phyloP scores from a whole-genome alignment of 2,888 invertebrate genomes.

The Heteromyza rotundicornis region DNA sequence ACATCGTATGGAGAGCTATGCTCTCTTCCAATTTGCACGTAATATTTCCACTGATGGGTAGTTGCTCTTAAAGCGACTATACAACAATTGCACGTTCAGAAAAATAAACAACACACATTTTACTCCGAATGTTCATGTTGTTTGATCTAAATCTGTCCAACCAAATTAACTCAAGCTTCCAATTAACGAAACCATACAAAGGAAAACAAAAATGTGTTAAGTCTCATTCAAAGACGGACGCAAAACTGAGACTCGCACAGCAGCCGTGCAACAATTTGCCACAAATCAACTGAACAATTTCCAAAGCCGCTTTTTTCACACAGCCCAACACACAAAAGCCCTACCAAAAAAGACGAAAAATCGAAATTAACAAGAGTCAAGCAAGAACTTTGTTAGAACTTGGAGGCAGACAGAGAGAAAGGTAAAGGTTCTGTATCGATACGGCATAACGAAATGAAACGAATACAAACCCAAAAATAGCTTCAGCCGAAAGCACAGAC shows the following conservation, averaged over 20 bases:
- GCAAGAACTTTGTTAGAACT: conserved; percentile 1
- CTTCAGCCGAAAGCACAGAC: background rate
- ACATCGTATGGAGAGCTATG: no score
- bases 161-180: background rate
- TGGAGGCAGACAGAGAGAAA: background rate
- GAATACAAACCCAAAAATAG: background rate
- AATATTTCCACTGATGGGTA: no score
- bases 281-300: background rate
- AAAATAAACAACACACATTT: no score
- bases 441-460: background rate
- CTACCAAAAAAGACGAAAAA: background rate
- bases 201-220: no score
- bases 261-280: background rate
- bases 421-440: background rate
- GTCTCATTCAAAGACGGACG: background rate
- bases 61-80: no score
- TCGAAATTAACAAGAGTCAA: no score
- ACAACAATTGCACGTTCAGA: no score
- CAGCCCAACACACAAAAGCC: background rate
- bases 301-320: background rate
- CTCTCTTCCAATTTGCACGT: no score
- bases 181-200: background rate
- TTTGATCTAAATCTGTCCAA: background rate
- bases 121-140: background rate
- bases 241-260: background rate